phyloP scores from a whole-genome alignment of 2,888 invertebrate genomes.

The Laothoe populi region DNA sequence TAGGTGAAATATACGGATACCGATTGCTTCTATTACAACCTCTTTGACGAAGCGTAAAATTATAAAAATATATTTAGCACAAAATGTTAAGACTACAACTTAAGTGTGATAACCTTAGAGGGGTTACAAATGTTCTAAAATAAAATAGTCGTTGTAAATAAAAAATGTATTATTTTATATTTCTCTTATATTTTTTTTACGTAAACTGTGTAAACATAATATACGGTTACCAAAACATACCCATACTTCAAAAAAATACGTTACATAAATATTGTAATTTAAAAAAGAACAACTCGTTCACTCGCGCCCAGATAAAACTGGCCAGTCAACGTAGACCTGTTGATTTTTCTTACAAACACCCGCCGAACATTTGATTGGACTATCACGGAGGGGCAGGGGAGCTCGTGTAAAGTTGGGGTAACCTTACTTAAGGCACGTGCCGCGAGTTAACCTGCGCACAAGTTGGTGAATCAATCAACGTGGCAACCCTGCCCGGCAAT shows the following conservation, averaged over 20 bases:
- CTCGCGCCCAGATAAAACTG: slow-evolving; percentile 5
- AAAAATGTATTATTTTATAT: too few relatives aligned
- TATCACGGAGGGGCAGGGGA: slow-evolving; percentile 2
- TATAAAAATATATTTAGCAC: too few relatives aligned
- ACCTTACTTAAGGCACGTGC: slow-evolving; percentile 25
- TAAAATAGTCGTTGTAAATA: too few relatives aligned
- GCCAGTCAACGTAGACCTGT: slow-evolving; percentile 21
- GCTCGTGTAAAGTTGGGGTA: slow-evolving; percentile 18
- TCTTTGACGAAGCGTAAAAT: too few relatives aligned
- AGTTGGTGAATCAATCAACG: slow-evolving; percentile 82
- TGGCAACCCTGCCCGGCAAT: slow-evolving; percentile 65
- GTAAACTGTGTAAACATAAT: too few relatives aligned
- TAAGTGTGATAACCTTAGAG: too few relatives aligned
- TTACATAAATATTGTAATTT: slow-evolving; percentile 3
- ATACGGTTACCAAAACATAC: too few relatives aligned
- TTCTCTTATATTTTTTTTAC: too few relatives aligned
- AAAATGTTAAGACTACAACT: too few relatives aligned
- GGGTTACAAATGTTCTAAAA: too few relatives aligned
- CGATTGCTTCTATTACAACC: too few relatives aligned
- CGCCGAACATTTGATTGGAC: neutral
- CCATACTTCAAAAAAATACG: neutral
- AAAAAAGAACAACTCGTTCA: slow-evolving; percentile 4
- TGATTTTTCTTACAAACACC: slow-evolving; percentile 19
- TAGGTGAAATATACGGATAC: too few relatives aligned
- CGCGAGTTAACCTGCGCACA: slow-evolving; percentile 71